A percentile compares a stretch with the other conserved stretches of the same genome.
Conservation (phyloP, 2,797 vertebrate genomes). For the Alectoris magna region DNA sequence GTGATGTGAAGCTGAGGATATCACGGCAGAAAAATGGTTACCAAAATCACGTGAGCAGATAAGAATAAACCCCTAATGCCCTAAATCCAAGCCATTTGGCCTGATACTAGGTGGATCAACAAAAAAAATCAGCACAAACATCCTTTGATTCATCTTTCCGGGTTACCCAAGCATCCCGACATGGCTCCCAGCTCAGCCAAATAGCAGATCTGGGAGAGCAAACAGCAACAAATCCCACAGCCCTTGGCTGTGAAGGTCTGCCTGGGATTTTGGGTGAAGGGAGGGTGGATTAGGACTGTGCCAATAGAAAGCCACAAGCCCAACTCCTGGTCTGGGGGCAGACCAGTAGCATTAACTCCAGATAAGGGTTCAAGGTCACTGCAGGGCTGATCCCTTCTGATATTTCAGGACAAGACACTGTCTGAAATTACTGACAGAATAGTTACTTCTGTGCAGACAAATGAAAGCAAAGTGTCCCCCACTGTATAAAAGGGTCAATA, state of each 20-base stretch:
- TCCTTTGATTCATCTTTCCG: accelerated
- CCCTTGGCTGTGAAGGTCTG: background rate
- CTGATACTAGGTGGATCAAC: background rate
- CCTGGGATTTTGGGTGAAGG: accelerated
- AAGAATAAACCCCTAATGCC: background rate
- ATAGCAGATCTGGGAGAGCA: background rate
- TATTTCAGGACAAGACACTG: background rate
- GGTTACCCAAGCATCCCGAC: background rate
- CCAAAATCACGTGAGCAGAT: background rate
- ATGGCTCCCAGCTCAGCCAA: background rate
- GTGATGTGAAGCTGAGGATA: background rate
- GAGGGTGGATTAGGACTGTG: background rate
- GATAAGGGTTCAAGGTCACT: background rate
- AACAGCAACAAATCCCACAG: background rate
- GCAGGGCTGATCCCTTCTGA: background rate
- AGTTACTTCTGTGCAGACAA: background rate
- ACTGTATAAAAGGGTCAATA: background rate
- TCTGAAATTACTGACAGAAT: background rate
- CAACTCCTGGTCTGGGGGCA: background rate
- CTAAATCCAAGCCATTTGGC: background rate
- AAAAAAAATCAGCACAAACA: accelerated
- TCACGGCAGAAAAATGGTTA: background rate
- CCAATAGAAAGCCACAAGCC: background rate
- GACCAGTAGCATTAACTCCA: background rate
- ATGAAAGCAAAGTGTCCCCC: background rate